Percentiles rank a stretch among this genome's conserved stretches.
Conservation (phyloP, 1,140 invertebrate species). For the Homalodisca vitripennis region DNA sequence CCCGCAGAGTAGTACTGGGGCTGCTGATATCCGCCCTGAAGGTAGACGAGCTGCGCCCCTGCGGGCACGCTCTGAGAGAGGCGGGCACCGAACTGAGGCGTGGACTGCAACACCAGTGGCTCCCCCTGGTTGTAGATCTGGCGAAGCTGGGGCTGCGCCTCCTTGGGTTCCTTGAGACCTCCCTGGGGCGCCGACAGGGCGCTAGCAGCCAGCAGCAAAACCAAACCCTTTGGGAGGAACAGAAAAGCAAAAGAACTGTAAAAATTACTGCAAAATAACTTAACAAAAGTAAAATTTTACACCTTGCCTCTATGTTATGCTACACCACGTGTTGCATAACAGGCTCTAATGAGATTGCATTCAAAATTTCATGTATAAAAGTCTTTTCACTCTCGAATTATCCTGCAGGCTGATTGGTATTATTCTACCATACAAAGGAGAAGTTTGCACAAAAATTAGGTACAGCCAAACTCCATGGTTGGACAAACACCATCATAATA, state of each 20-base stretch:
- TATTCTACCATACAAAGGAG: no score
- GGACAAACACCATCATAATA: no score
- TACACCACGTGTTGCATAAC: no score
- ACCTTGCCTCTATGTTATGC: no score
- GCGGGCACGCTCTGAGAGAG: not conserved
- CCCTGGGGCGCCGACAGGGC: slow-evolving; percentile 15
- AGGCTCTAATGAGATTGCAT: no score
- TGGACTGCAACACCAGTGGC: not conserved
- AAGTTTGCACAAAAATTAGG: no score
- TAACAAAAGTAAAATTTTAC: not conserved
- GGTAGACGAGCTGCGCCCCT: not conserved
- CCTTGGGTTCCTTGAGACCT: not conserved
- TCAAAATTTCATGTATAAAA: no score
- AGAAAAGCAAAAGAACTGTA: not conserved
- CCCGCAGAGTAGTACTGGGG: slow-evolving; percentile 38
- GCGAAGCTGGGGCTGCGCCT: not conserved
- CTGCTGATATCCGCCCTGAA: slow-evolving; percentile 40
- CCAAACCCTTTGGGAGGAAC: not conserved
- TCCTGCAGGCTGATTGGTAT: no score
- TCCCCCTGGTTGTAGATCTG: not conserved
- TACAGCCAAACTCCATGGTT: no score
- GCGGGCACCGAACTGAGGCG: slow-evolving; percentile 3
- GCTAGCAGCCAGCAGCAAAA: not conserved
- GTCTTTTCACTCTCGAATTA: no score
- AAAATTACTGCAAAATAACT: not conserved